Base-by-base conservation (phyloP, 1,140 invertebrate species). In the Hydropsyche tenuis region DNA sequence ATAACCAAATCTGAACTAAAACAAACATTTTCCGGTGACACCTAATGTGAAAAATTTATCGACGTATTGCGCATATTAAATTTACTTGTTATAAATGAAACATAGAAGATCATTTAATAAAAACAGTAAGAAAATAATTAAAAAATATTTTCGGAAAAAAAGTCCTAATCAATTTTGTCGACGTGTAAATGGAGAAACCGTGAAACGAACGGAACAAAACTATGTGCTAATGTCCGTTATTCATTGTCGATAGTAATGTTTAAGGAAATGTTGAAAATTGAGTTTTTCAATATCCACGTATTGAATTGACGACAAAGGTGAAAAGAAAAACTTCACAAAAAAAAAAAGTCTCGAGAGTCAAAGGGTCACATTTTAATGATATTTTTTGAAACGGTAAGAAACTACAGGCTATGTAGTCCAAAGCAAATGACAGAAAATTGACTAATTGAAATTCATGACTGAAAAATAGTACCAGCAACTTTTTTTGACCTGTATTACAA, bases 21-120 rank as follows among this genome's bases (percentile, higher is more conserved):
- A 25, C n/a, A 53, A 53, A 60, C 56, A 60, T 14, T 60, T 60
- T 9, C 11, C 22, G 22, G 56, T 25, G 4, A 60, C 25, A 60
- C 56, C 56, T 22, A 25, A 60, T 60, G n/a, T n/a, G 20, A 53
- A 18, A 37, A 37, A 9, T 37, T 37, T 37, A 9, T 37, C 9
- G 9, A 37, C 30, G 9, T 37, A 9, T 4, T 9, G 9, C 3
- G 30, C 3, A 37, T 37, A 37, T 37, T 37, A 37, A 37, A 4
- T 37, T 37, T 37, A 9, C 30, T 4, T 9, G 30, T 37, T 37
- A 37, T 4, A 37, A 37, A 4, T 37, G 3, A 37, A 37, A 37
- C 30, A 4, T 4, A 37, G 9, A 37, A 37, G 3, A 37, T 37
- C 3, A 37, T 37, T 37, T 37, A 37, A 9, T 4, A 4, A 37